These are phyloP conservation scores for Coremacera marginata DNA, from an alignment of 2,888 invertebrate species.

Conservation along the genomic window DNA sequence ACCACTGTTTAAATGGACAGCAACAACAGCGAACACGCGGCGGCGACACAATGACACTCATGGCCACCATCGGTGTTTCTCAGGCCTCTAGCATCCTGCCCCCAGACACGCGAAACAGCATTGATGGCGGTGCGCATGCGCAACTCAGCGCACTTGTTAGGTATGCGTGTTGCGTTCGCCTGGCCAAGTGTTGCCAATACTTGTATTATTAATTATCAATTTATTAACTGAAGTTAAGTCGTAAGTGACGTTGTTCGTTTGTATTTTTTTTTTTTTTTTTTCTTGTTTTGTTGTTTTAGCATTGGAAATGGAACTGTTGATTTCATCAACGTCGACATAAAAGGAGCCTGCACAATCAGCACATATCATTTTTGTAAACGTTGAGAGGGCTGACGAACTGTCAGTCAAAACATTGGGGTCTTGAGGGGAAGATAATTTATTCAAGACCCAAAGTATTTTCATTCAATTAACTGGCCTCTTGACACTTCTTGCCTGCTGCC, in stretches of 20 bases:
- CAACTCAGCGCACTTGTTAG: slow-evolving; percentile 46
- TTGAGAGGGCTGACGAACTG: no score
- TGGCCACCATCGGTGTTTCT: slow-evolving; percentile 52
- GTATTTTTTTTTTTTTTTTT: not conserved
- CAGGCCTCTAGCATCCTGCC: slow-evolving; percentile 38
- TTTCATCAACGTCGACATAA: slow-evolving; percentile 5
- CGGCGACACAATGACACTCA: slow-evolving; percentile 52
- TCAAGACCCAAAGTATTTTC: no score
- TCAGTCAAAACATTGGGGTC: no score
- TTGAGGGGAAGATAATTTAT: no score
- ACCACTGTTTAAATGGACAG: slow-evolving; percentile 46
- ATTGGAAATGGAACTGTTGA: not conserved
- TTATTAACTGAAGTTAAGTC: slow-evolving; percentile 54
- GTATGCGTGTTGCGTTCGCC: slow-evolving; percentile 56
- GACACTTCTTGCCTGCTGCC: no score
- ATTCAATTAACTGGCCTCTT: no score
- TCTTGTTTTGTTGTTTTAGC: not conserved
- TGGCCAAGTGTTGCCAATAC: slow-evolving; percentile 60
- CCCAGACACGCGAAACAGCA: not conserved
- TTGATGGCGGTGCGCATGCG: slow-evolving; percentile 1
- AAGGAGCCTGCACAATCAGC: not conserved
- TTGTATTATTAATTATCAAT: slow-evolving; percentile 65
- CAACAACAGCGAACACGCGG: slow-evolving; percentile 7
- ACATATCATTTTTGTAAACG: not conserved
- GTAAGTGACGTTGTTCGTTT: slow-evolving; percentile 29